Conservation (phyloP, 64 coral and sea anemone species). For the Exaiptasia diaphana region DNA sequence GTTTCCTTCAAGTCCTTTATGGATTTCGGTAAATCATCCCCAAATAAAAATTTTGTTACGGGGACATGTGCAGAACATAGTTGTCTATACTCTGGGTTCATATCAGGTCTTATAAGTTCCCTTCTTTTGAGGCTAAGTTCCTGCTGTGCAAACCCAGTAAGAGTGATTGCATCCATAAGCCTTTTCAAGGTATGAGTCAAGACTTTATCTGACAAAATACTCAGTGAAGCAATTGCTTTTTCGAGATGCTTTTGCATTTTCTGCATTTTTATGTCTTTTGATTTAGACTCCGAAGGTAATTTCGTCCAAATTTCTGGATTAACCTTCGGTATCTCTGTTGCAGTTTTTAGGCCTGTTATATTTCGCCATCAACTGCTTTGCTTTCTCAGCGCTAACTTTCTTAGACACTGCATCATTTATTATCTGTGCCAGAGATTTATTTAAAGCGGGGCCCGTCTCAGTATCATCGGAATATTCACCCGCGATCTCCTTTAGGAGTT, state of each 20-base stretch:
- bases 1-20: slow-evolving; percentile 17
- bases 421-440: not conserved
- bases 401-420: not conserved
- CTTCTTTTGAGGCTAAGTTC: slow-evolving; percentile 2
- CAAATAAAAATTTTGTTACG: not conserved
- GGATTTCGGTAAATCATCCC: slow-evolving; percentile 11
- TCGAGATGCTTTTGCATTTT: slow-evolving; percentile 7
- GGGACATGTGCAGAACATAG: not conserved
- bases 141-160: slow-evolving; percentile 3
- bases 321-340: not conserved
- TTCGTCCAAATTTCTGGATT: slow-evolving; percentile 16
- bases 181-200: not conserved
- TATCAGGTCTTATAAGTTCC: not conserved
- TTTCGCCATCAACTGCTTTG: not conserved
- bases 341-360: slow-evolving; percentile 5
- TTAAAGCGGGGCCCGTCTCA: not conserved
- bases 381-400: not conserved
- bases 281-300: not conserved
- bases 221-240: not conserved
- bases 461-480: not conserved
- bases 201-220: slow-evolving; percentile 6
- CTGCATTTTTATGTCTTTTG: slow-evolving; percentile 16
- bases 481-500: not conserved
- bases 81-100: slow-evolving; percentile 23
- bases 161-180: not conserved